These are phyloP conservation scores for Tenualosa thibaudeaui DNA, from an alignment of 2,797 vertebrate genomes.

Conservation along the genomic window DNA sequence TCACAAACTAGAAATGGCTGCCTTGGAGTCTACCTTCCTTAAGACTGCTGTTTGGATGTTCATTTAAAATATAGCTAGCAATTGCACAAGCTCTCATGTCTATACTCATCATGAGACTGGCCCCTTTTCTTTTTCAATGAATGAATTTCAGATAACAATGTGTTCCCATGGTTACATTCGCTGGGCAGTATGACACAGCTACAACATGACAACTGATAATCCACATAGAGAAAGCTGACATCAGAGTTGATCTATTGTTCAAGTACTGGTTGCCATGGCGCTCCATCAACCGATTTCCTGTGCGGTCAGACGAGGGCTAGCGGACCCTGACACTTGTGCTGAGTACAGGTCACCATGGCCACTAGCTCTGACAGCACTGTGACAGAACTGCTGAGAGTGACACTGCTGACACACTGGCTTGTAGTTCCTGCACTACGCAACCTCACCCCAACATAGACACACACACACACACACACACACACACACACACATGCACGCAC, in stretches of 20 bases:
- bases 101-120: neutral
- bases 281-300: neutral
- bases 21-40: neutral
- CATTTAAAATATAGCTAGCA: neutral
- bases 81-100: neutral
- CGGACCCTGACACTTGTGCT: slow-evolving; percentile 68
- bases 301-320: slow-evolving; percentile 46
- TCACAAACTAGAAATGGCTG: neutral
- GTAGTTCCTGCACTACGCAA: neutral
- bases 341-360: slow-evolving; percentile 64
- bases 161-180: no score
- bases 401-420: slow-evolving; percentile 59
- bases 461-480: slow-evolving; percentile 25
- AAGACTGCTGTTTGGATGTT: neutral
- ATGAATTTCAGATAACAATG: neutral
- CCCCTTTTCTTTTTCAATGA: neutral
- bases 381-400: slow-evolving; percentile 67
- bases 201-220: neutral
- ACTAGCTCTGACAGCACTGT: slow-evolving; percentile 55
- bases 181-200: neutral
- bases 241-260: neutral
- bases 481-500: slow-evolving; percentile 14
- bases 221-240: neutral
- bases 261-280: neutral
- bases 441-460: slow-evolving; percentile 14